Conservation (phyloP, 2,113 vertebrate species). For the Pedionomus torquatus region DNA sequence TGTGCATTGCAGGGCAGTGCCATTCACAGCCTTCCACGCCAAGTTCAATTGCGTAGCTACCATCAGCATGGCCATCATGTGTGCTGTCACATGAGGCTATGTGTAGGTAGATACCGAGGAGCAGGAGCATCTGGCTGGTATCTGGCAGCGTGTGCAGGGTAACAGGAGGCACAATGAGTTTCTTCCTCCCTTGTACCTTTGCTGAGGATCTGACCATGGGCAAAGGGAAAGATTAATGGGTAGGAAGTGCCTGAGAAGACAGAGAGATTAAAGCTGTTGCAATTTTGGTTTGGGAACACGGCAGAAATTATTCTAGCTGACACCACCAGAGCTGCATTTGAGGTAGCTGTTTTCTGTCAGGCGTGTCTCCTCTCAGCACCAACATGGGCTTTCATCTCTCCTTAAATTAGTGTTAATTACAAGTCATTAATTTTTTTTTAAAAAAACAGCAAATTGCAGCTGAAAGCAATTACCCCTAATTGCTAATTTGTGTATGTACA, state of each 20-base stretch:
- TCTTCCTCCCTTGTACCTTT: not conserved
- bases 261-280: slow-evolving; percentile 26
- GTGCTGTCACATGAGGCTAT: fast-evolving
- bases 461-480: slow-evolving; percentile 61
- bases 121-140: not conserved
- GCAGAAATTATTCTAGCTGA: not conserved
- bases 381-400: slow-evolving; percentile 36
- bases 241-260: slow-evolving; percentile 35
- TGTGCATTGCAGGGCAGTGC: not conserved
- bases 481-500: slow-evolving; percentile 23
- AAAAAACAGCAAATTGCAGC: slow-evolving; percentile 33
- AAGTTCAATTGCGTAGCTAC: not conserved
- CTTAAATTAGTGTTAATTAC: slow-evolving; percentile 58
- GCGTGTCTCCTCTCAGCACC: not conserved
- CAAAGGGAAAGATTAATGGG: not conserved
- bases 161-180: not conserved
- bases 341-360: slow-evolving; percentile 57
- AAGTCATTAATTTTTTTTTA: slow-evolving; percentile 27
- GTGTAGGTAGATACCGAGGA: not conserved
- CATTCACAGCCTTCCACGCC: not conserved
- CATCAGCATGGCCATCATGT: not conserved
- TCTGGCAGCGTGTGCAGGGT: not conserved
- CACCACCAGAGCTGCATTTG: not conserved
- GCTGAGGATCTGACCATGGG: not conserved
- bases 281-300: slow-evolving; percentile 2